A percentile compares a stretch with the other conserved stretches of the same genome.
Evolutionary conservation across 2,797 vertebrate genomes (phyloP).

Genomic region (Catamblyrhynchus diadema): DNA sequence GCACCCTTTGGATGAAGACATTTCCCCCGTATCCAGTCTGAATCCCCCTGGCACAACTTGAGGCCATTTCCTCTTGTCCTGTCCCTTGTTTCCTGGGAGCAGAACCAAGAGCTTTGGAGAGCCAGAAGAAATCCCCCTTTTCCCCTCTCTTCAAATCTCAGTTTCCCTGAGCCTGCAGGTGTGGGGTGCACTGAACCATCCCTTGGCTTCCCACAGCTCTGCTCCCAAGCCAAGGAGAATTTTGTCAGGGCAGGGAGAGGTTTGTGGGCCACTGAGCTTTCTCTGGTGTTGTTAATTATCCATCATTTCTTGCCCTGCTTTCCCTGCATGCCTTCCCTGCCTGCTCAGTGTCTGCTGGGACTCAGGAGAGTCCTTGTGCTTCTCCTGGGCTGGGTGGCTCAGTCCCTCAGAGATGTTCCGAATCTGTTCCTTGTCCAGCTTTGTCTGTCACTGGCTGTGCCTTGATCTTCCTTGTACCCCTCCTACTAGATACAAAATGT

Average conservation of each 20-base stretch:
- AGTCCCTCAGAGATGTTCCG: not conserved
- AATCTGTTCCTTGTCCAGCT: not conserved
- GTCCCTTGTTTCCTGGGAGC: not conserved
- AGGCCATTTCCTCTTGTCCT: not conserved
- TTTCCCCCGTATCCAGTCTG: not conserved
- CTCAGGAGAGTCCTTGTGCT: not conserved
- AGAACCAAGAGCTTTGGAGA: not conserved
- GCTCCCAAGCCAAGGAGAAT: not conserved
- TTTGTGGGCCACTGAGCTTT: not conserved
- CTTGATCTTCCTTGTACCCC: not conserved
- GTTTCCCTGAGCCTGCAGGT: not conserved
- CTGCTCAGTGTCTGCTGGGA: not conserved
- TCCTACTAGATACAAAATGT: not conserved
- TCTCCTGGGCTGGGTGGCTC: not conserved
- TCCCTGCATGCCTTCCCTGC: not conserved
- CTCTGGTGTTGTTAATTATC: not conserved
- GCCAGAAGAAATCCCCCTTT: not conserved
- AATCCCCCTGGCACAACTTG: not conserved
- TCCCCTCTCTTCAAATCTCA: fast-evolving
- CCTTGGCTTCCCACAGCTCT: not conserved
- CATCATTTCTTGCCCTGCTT: not conserved
- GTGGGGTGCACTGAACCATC: not conserved
- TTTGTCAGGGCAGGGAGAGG: not conserved
- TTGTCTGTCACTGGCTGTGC: not conserved
- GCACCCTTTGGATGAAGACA: not conserved